phyloP scores from a whole-genome alignment of 2,113 vertebrate species.

The Tympanuchus pallidicinctus region DNA sequence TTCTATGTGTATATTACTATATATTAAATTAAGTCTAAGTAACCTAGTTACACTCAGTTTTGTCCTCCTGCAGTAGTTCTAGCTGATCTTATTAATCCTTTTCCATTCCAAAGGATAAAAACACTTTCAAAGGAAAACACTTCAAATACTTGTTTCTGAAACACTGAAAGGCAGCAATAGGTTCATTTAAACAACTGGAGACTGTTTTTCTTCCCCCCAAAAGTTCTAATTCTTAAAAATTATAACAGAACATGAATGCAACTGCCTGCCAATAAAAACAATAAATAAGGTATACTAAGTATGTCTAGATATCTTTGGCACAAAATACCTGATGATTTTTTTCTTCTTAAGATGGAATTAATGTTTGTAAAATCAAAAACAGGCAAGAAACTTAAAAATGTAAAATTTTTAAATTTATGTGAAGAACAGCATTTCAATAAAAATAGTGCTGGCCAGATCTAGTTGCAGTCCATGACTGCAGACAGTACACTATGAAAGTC shows the following conservation, averaged over 20 bases:
- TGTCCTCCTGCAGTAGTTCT: neutral
- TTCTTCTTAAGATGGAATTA: neutral
- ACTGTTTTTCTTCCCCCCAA: too few species aligned
- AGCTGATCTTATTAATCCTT: neutral
- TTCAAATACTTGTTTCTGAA: neutral
- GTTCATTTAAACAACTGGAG: too few species aligned
- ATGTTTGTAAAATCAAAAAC: neutral
- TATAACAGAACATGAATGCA: too few species aligned
- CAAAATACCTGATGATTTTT: neutral
- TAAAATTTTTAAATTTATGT: neutral
- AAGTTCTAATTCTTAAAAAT: too few species aligned
- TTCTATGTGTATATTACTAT: neutral
- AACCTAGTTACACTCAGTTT: neutral
- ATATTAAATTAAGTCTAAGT: neutral
- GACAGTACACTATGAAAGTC: neutral
- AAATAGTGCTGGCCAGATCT: neutral
- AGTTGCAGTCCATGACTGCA: neutral
- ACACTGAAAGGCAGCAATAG: neutral
- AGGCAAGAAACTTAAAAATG: neutral
- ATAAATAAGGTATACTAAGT: too few species aligned
- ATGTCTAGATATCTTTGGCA: too few species aligned
- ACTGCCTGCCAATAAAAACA: too few species aligned
- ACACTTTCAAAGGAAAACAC: neutral
- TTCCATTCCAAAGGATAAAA: neutral
- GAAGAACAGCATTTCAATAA: constrained; percentile 10